phyloP scores from a whole-genome alignment of 2,113 vertebrate genomes.

The Egretta garzetta region DNA sequence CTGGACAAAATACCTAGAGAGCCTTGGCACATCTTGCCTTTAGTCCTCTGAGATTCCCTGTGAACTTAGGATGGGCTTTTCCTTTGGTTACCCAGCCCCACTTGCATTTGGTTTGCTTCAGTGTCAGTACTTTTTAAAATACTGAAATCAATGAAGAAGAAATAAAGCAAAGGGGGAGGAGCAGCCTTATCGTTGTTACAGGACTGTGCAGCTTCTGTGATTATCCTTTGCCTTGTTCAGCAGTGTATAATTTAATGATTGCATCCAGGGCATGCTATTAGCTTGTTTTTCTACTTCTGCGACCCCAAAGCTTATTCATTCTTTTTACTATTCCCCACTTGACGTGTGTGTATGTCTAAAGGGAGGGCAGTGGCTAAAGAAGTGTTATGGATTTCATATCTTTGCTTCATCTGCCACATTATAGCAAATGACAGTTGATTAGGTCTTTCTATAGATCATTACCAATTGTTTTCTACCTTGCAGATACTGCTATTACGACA shows the following conservation, averaged over 20 bases:
- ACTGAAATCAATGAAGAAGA: not conserved
- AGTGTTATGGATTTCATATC: conserved; percentile 55
- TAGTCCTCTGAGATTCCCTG: not conserved
- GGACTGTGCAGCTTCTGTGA: conserved; percentile 1
- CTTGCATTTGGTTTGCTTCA: not conserved
- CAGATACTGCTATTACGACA: conserved; percentile 75
- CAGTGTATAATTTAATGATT: conserved; percentile 52
- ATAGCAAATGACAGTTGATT: conserved; percentile 80
- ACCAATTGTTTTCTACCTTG: conserved; percentile 82
- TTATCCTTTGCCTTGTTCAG: conserved; percentile 46
- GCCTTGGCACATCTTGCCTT: not conserved
- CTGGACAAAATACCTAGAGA: not conserved
- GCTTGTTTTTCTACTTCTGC: conserved; percentile 59
- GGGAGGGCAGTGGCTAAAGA: conserved; percentile 22
- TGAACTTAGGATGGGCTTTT: not conserved
- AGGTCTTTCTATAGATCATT: conserved; percentile 85
- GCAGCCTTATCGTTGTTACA: not conserved
- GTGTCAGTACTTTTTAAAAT: not conserved
- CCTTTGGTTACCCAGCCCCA: not conserved
- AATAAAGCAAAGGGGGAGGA: not conserved
- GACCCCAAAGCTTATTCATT: conserved; percentile 44
- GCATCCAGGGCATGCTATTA: conserved; percentile 42
- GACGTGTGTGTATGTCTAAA: not conserved
- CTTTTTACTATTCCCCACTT: conserved; percentile 28
- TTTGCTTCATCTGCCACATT: conserved; percentile 70